Conservation (phyloP, 2,113 vertebrate species). For the Sylvietta virens region DNA sequence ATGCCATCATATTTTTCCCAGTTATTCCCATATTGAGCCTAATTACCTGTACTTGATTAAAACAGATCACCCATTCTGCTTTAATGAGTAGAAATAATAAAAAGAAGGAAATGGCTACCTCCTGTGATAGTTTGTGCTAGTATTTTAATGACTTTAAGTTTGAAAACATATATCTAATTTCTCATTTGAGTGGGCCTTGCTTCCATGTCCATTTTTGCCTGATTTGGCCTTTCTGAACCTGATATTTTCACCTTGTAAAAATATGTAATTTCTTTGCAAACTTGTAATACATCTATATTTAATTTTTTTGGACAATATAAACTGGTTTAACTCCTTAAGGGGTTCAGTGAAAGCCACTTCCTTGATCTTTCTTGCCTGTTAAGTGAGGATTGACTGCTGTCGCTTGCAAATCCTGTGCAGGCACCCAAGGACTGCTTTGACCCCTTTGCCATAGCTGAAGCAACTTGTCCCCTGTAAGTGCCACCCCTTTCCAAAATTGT, state of each 20-base stretch:
- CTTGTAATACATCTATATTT: not conserved
- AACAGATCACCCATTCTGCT: slow-evolving; percentile 11
- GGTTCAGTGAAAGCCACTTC: not conserved
- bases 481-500: not conserved
- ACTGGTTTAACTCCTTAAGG: not conserved
- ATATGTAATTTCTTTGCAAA: not conserved
- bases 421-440: not conserved
- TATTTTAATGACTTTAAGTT: not conserved
- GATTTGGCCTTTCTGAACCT: not conserved
- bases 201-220: not conserved
- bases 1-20: slow-evolving; percentile 2
- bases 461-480: not conserved
- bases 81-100: not conserved
- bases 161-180: not conserved
- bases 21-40: slow-evolving; percentile 29
- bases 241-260: not conserved
- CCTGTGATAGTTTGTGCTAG: not conserved
- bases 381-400: not conserved
- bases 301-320: not conserved
- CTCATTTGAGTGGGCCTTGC: not conserved
- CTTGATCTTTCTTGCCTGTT: not conserved
- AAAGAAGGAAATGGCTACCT: not conserved
- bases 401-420: not conserved
- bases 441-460: not conserved
- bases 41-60: slow-evolving; percentile 45